Evolutionary conservation across 2,888 invertebrate genomes (phyloP).

Genomic region (Linnaemya tessellans): DNA sequence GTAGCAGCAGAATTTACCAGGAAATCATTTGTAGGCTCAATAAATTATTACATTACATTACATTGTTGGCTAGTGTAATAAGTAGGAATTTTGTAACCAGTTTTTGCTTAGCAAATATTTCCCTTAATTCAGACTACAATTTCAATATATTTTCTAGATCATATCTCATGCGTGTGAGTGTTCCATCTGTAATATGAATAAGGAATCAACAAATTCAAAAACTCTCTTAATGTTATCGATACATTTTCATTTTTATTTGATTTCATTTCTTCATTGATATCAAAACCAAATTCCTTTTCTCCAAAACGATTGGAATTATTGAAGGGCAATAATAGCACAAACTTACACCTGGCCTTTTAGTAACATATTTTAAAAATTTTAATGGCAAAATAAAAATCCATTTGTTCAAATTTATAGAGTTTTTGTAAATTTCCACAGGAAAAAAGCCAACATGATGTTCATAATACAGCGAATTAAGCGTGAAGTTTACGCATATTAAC

Average conservation of each 20-base stretch:
- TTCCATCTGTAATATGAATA: not conserved
- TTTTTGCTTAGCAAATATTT: too few species aligned
- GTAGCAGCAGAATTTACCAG: too few species aligned
- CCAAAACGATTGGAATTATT: not conserved
- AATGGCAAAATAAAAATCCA: slow-evolving; percentile 60
- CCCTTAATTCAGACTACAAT: too few species aligned
- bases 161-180: not conserved
- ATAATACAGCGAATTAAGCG: slow-evolving; percentile 80
- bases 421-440: slow-evolving; percentile 36
- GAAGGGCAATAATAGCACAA: slow-evolving; percentile 4
- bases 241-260: slow-evolving; percentile 15
- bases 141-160: too few species aligned
- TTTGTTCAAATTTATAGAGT: slow-evolving; percentile 51
- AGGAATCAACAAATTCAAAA: slow-evolving; percentile 46
- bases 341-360: slow-evolving; percentile 61
- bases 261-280: slow-evolving; percentile 2
- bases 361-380: slow-evolving; percentile 42
- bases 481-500: slow-evolving; percentile 82
- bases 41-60: too few species aligned
- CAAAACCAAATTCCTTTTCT: slow-evolving; percentile 14
- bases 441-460: slow-evolving; percentile 61
- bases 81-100: too few species aligned
- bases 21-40: too few species aligned
- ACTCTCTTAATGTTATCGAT: slow-evolving; percentile 53
- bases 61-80: too few species aligned